Percentiles rank a stretch among this genome's conserved stretches.
phyloP scores from a whole-genome alignment of 2,888 invertebrate genomes.

The Rhodophaea formosa region DNA sequence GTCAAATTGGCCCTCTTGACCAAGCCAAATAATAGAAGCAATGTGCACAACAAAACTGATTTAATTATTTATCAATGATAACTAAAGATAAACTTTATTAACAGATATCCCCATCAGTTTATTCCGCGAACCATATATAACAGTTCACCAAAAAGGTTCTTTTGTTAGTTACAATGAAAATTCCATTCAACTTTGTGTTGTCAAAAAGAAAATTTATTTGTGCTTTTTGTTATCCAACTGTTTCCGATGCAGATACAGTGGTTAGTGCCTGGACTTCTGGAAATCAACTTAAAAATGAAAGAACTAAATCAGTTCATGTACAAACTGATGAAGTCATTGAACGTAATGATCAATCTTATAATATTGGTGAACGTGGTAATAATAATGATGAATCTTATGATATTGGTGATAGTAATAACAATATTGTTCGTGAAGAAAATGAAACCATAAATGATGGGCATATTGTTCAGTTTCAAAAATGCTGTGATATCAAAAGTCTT shows the following conservation, averaged over 20 bases:
- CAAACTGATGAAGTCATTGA: conserved; percentile 28
- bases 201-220: conserved; percentile 20
- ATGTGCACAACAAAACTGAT: background rate
- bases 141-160: background rate
- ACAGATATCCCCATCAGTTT: background rate
- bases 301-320: conserved; percentile 29
- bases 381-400: background rate
- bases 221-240: conserved; percentile 26
- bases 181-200: background rate
- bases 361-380: too few species aligned
- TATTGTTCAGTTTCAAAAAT: background rate
- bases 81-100: background rate
- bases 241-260: conserved; percentile 38
- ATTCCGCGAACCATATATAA: background rate
- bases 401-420: background rate
- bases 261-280: conserved; percentile 35
- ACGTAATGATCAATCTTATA: background rate
- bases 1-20: too few species aligned
- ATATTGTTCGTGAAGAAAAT: background rate
- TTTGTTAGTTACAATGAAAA: background rate
- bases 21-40: too few species aligned
- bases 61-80: background rate
- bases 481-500: background rate
- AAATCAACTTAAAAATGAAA: conserved; percentile 22
- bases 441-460: background rate